Conservation (phyloP, 2,113 vertebrate species). For the Corvus moneduloides region DNA sequence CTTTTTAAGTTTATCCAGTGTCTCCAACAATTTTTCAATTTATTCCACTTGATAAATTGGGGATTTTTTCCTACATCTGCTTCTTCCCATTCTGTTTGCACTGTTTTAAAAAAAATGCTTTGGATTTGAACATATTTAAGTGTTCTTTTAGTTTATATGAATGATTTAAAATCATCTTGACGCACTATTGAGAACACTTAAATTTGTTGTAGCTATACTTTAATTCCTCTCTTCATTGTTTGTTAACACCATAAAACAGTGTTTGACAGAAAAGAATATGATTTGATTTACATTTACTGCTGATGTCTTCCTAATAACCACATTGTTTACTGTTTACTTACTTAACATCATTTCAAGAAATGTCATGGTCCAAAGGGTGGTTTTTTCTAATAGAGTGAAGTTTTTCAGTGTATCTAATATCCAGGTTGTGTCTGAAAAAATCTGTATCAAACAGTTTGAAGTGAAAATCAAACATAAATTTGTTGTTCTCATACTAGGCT, state of each 20-base stretch:
- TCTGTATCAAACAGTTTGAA: not conserved
- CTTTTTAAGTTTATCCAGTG: not conserved
- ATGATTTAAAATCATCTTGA: not conserved
- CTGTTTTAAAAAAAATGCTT: not conserved
- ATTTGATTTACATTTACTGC: not conserved
- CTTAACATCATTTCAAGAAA: not conserved
- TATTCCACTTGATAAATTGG: not conserved
- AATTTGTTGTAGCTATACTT: not conserved
- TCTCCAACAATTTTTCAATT: not conserved
- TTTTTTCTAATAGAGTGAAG: not conserved
- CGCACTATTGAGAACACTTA: not conserved
- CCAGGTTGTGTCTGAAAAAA: not conserved
- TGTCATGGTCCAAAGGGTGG: not conserved
- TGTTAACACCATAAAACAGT: not conserved
- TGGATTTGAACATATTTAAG: not conserved
- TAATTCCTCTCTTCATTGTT: not conserved
- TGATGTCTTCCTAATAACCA: not conserved
- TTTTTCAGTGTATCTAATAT: not conserved
- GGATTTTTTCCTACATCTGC: not conserved
- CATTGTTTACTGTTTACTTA: not conserved
- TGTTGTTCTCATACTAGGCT: not conserved
- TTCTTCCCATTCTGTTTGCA: not conserved
- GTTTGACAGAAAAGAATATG: not conserved
- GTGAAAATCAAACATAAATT: not conserved
- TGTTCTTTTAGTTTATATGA: not conserved